Conservation (phyloP, 2,888 invertebrate species). For the Ischnura elegans region DNA sequence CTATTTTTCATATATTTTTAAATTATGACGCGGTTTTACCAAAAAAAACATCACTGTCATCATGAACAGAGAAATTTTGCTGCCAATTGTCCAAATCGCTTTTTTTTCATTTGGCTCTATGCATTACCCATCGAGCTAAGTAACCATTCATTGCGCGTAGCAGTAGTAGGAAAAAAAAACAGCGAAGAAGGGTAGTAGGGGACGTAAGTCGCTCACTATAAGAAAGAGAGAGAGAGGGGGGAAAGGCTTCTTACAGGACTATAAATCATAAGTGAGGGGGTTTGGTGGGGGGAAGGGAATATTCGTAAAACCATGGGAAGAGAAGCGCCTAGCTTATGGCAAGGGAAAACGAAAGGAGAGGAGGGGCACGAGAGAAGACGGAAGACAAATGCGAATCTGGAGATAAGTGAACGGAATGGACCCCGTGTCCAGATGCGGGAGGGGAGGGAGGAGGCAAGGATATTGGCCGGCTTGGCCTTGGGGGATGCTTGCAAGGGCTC, state of each 20-base stretch:
- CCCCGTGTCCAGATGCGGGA: neutral
- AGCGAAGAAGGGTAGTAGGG: neutral
- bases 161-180: neutral
- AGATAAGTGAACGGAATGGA: slow-evolving; percentile 66
- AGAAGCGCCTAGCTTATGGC: slow-evolving; percentile 29
- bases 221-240: neutral
- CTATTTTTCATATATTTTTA: too few relatives aligned
- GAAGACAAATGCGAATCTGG: slow-evolving; percentile 63
- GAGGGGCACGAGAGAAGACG: slow-evolving; percentile 48
- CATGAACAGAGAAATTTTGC: too few relatives aligned
- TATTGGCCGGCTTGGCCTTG: slow-evolving; percentile 63
- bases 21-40: too few relatives aligned
- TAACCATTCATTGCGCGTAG: neutral
- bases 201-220: too few relatives aligned
- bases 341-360: neutral
- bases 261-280: slow-evolving; percentile 56
- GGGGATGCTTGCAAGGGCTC: neutral
- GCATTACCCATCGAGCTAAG: too few relatives aligned
- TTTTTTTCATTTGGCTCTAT: too few relatives aligned
- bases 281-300: neutral
- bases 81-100: too few relatives aligned
- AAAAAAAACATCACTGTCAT: too few relatives aligned
- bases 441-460: neutral
- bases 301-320: neutral
- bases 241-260: slow-evolving; percentile 10